Percentiles rank a stretch among this genome's conserved stretches.
Conservation (phyloP, 1,140 invertebrate species). For the Drosophila nannoptera region DNA sequence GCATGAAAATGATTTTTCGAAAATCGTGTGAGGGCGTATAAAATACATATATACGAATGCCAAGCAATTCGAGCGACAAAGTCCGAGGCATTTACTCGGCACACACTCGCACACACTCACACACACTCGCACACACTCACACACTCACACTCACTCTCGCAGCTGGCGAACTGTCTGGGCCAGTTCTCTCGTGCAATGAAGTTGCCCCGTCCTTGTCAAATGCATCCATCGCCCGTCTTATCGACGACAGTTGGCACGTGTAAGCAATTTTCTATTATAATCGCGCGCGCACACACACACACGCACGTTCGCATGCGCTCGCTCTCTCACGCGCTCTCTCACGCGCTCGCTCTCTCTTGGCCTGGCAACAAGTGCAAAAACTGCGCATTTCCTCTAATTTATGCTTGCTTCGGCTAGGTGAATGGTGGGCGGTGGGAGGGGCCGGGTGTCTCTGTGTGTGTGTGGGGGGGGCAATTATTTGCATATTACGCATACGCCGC, state of each 20-base stretch:
- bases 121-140: slow-evolving; percentile 3
- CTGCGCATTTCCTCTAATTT: slow-evolving; percentile 59
- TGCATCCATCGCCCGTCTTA: slow-evolving; percentile 13
- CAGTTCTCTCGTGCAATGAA: slow-evolving; percentile 9
- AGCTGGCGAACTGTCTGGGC: slow-evolving; percentile 33
- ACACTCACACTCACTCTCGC: neutral
- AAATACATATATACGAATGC: neutral
- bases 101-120: slow-evolving; percentile 30
- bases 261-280: slow-evolving; percentile 72
- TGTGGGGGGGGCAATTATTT: slow-evolving; percentile 26
- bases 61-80: slow-evolving; percentile 26
- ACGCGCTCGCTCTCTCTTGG: slow-evolving; percentile 13
- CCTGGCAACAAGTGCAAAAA: slow-evolving; percentile 54
- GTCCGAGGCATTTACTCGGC: slow-evolving; percentile 62
- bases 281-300: slow-evolving; percentile 31
- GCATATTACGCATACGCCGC: slow-evolving; percentile 55
- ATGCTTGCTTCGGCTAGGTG: slow-evolving; percentile 30
- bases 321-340: slow-evolving; percentile 9
- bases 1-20: neutral
- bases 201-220: neutral
- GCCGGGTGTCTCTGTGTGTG: too few species aligned
- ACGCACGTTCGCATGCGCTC: neutral
- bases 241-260: slow-evolving; percentile 60
- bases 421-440: neutral
- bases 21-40: neutral